Evolutionary conservation across 1,140 invertebrate species (phyloP), one percentile per base, ranked within the genome.

Genomic region (Ptiloglossa arizonensis): DNA sequence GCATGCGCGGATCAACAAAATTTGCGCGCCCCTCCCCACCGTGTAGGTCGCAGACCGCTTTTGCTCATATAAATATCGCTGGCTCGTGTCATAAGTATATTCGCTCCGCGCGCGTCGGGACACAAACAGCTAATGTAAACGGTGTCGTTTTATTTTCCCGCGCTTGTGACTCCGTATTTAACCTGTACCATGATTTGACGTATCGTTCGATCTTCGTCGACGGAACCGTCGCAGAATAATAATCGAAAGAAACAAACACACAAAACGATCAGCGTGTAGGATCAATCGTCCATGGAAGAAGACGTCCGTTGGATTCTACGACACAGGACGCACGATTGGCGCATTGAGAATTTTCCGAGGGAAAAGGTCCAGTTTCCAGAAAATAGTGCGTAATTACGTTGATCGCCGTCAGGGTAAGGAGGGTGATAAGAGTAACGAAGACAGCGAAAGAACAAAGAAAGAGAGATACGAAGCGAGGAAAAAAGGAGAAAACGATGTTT

Each of bases 241-340:
- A 48, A 22, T 27, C 59, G 41, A 22, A 59, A 48, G 56, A 73
- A 54, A 71, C 24, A 57, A 46, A 35, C 17, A 59, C 22, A 24
- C 9, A 38, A 44, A 60, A 64, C 17, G 22, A 50, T n/a, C 19
- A 9, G 19, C 54, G 24, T 17, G 22, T 5, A 54, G 83, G 82
- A 74, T 89, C 87, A 82, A 56, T 86, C 81, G 87, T 50, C 69
- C 82, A 78, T 76, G 70, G 81, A 86, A 82, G 77, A 85, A 74
- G 64, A 83, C 80, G 46, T 82, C 80, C 74, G 70, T 86, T 38
- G 87, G 86, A 32, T 89, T 89, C 69, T 89, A 87, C 80, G 81
- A 88, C 19, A 88, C 87, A 75, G 87, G 87, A 57, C 84, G 87
- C 29, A 88, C 82, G 66, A 89, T 89, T n/a, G 82, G 82, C 5